phyloP scores from a whole-genome alignment of 2,888 invertebrate species.

The Drosophila prostipennis region DNA sequence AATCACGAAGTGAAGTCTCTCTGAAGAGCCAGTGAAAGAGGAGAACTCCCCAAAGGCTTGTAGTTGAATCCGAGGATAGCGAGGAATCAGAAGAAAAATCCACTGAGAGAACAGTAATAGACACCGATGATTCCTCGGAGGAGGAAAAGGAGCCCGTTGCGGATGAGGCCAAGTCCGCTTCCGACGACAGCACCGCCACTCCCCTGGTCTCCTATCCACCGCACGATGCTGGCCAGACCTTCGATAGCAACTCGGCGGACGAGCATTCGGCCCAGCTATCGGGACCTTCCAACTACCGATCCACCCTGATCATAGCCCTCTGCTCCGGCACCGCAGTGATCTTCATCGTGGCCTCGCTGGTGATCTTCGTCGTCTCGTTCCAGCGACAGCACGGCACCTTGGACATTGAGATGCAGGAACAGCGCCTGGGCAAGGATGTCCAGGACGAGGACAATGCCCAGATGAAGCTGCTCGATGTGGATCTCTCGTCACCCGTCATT shows the following conservation, averaged over 20 bases:
- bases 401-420: conserved; percentile 83
- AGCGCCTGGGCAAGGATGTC: conserved; percentile 80
- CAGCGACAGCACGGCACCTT: conserved; percentile 81
- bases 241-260: conserved; percentile 76
- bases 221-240: conserved; percentile 72
- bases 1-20: not conserved
- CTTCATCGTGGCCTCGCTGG: conserved; percentile 75
- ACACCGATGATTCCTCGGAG: conserved; percentile 50
- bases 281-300: conserved; percentile 58
- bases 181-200: conserved; percentile 68
- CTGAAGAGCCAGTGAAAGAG: not conserved
- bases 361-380: conserved; percentile 78
- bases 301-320: conserved; percentile 73
- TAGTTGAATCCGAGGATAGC: conserved; percentile 25
- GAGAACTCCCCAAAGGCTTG: not conserved
- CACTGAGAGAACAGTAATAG: conserved; percentile 16
- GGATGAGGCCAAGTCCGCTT: conserved; percentile 51
- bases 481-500: conserved; percentile 66
- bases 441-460: conserved; percentile 80
- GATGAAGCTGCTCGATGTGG: conserved; percentile 76
- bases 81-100: conserved; percentile 4
- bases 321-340: conserved; percentile 78
- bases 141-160: conserved; percentile 45
- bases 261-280: conserved; percentile 74
- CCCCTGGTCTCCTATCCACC: conserved; percentile 72